phyloP scores from a whole-genome alignment of 53 echinoderm and acorn worm genomes.

The Holothuria scabra region DNA sequence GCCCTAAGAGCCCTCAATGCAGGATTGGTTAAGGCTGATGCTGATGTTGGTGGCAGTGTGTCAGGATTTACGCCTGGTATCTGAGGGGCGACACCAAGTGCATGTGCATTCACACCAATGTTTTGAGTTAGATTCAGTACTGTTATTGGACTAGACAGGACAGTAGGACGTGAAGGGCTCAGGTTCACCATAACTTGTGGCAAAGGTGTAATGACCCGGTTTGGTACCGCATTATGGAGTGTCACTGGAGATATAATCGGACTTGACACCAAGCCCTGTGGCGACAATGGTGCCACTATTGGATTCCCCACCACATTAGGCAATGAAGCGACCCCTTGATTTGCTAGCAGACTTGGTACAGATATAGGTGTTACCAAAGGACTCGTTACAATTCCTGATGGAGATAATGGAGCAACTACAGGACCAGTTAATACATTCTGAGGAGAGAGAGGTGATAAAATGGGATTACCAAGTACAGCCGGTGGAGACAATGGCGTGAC shows the following conservation, averaged over 20 bases:
- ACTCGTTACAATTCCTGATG: background rate
- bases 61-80: background rate
- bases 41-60: no score
- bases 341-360: background rate
- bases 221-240: no score
- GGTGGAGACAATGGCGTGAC: no score
- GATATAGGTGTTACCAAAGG: background rate
- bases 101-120: background rate
- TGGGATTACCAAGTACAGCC: no score
- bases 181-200: constrained; percentile 11
- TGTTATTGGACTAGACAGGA: constrained; percentile 14
- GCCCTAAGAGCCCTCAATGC: constrained; percentile 27
- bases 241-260: no score
- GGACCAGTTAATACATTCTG: no score
- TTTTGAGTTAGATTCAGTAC: constrained; percentile 28
- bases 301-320: no score
- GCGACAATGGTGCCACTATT: no score
- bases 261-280: no score
- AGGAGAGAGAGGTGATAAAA: no score
- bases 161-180: background rate
- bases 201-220: no score
- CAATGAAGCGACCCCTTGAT: background rate
- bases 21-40: background rate
- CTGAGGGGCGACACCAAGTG: background rate
- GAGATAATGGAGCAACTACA: no score